Conservation (phyloP, 92 coral and sea anemone genomes). For the Anthopleura xanthogrammica region DNA sequence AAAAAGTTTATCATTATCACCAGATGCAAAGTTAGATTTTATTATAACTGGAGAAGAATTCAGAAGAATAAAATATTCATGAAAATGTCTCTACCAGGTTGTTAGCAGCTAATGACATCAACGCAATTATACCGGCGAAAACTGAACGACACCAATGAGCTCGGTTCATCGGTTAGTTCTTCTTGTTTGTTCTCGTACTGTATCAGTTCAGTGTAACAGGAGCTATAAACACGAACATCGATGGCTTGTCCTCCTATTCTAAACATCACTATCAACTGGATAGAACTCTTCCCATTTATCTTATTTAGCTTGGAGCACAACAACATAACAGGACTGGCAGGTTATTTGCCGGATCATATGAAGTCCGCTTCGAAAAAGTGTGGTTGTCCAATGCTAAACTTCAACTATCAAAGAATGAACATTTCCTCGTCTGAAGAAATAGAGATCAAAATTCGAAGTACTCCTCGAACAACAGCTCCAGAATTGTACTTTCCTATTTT, state of each 20-base stretch:
- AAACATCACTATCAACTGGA: not conserved
- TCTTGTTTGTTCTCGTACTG: too few species aligned
- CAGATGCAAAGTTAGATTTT: too few species aligned
- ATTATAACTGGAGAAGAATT: too few species aligned
- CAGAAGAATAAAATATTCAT: too few species aligned
- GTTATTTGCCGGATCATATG: not conserved
- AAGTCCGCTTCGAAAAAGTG: not conserved
- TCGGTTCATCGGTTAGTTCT: too few species aligned
- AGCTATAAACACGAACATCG: not conserved
- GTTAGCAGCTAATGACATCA: too few species aligned
- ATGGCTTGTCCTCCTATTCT: too few species aligned
- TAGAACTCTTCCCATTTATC: not conserved
- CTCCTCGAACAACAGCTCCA: not conserved
- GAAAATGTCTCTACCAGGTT: too few species aligned
- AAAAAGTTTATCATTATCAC: too few species aligned
- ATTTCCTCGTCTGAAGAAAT: conserved; percentile 2
- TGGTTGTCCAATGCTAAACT: not conserved
- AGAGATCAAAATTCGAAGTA: conserved; percentile 1
- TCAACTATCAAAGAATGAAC: not conserved
- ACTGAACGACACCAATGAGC: too few species aligned
- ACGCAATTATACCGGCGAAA: too few species aligned
- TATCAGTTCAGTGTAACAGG: not conserved
- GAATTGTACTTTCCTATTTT: conserved; percentile 2
- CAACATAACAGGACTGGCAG: not conserved
- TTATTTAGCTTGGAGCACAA: not conserved